Base-by-base conservation (phyloP, 92 coral and sea anemone genomes). In the Porites evermanni region DNA sequence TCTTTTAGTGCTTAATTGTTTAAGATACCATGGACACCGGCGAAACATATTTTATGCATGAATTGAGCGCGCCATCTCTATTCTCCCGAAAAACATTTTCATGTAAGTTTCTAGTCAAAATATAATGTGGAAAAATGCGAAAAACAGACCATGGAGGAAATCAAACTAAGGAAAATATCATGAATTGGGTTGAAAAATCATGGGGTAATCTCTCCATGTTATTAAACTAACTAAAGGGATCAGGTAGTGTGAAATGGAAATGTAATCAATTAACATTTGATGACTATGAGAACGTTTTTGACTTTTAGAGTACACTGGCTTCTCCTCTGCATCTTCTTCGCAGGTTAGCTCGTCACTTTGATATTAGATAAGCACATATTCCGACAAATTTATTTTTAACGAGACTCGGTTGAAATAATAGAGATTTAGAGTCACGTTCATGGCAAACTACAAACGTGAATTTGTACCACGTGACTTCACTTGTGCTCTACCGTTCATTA, bases 281-380 rank as follows among this genome's bases (percentile, higher is more conserved):
- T 2, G 18, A 70, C 3, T 58, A 81, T 70, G 86, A 32, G 24
- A 19, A 47, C 78, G 44, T 10, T 13, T 19, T 32, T 59, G 86
- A 54, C 56, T 8, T 70, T 70, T 60, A 21, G 70, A 71, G 77
- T 59, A 56, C 38, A 13, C 2, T 12, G 58, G 10, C 71, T 76
- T 29, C 77, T 81, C 8, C 18, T 11, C 24, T 70, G 19, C 70
- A 12, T 20, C 52, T 24, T 65, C 1, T 53, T 56, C 44, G 9
- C 56, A 38, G 86, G 86, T 81, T 70, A 71, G 77, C 20, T 44
- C 23, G 7, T 19, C 7, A 70, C 18, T 26, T 64, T 8, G 13
- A 14, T 56, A 14, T 14, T 56, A 56, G 16, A 56, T 14, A 56
- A 56, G 12, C 4, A 56, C 12, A 56, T 56, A 56, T 56, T 56